These are phyloP conservation scores for Xenopus borealis DNA, from an alignment of 2,113 vertebrate genomes.

Conservation along the genomic window DNA sequence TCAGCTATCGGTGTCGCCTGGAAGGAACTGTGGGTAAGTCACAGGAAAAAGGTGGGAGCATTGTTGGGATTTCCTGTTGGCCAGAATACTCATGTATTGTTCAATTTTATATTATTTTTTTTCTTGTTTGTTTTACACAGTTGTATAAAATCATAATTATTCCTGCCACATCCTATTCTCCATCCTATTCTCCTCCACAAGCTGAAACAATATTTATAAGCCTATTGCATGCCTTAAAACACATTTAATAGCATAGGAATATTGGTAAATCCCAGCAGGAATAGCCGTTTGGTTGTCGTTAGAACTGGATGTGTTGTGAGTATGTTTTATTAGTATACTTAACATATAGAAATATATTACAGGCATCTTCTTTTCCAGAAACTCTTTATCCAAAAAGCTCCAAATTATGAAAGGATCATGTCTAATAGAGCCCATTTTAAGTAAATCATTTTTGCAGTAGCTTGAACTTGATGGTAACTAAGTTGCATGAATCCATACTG, in stretches of 20 bases:
- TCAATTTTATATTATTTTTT: conserved; percentile 51
- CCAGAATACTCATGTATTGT: conserved; percentile 71
- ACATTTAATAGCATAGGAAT: no score
- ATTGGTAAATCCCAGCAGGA: conserved; percentile 2
- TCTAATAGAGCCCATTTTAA: no score
- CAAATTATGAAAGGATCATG: no score
- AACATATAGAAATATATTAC: no score
- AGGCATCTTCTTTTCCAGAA: no score
- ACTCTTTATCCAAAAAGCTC: no score
- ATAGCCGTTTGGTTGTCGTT: not conserved
- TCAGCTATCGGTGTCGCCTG: conserved; percentile 82
- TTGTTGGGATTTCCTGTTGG: conserved; percentile 89
- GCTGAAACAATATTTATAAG: conserved; percentile 60
- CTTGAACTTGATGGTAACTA: no score
- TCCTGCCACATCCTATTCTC: conserved; percentile 77
- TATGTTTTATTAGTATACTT: no score
- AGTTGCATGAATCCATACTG: no score
- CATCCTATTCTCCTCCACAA: conserved; percentile 73
- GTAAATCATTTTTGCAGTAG: no score
- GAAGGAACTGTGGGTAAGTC: conserved; percentile 89
- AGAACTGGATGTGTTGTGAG: no score
- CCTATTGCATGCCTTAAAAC: not conserved
- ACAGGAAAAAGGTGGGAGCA: conserved; percentile 97
- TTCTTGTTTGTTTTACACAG: conserved; percentile 56
- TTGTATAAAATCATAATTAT: conserved; percentile 64